Conservation (phyloP, 1,140 invertebrate genomes). For the Hylaeus anthracinus region DNA sequence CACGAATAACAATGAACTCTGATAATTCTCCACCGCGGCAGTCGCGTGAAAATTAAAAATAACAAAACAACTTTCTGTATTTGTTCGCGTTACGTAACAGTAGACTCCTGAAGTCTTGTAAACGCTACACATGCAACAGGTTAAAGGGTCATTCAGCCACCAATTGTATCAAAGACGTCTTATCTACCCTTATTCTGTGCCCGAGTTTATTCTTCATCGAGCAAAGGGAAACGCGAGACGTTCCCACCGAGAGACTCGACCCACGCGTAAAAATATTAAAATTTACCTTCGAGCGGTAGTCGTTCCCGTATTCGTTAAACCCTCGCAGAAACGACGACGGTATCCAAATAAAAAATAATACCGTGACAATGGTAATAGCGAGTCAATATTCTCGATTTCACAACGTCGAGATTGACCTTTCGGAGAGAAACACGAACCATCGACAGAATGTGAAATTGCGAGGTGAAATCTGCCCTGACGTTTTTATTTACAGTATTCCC, state of each 20-base stretch:
- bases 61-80: neutral
- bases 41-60: neutral
- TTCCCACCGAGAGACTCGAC: neutral
- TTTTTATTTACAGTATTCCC: too few relatives aligned
- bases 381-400: neutral
- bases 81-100: slow-evolving; percentile 33
- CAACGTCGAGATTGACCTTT: neutral
- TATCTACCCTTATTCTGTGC: slow-evolving; percentile 26
- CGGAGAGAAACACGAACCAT: neutral
- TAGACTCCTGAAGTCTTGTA: slow-evolving; percentile 21
- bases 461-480: too few relatives aligned
- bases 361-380: neutral
- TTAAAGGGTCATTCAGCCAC: slow-evolving; percentile 48
- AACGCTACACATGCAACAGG: slow-evolving; percentile 54
- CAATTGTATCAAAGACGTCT: slow-evolving; percentile 47
- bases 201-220: slow-evolving; percentile 17
- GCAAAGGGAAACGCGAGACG: neutral
- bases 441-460: neutral
- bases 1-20: too few relatives aligned
- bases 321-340: neutral
- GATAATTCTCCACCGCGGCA: too few relatives aligned
- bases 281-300: neutral
- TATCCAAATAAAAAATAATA: neutral
- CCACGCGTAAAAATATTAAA: neutral
- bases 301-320: slow-evolving; percentile 1